phyloP scores from a whole-genome alignment of 2,888 invertebrate species.

The Papilio gigon region DNA sequence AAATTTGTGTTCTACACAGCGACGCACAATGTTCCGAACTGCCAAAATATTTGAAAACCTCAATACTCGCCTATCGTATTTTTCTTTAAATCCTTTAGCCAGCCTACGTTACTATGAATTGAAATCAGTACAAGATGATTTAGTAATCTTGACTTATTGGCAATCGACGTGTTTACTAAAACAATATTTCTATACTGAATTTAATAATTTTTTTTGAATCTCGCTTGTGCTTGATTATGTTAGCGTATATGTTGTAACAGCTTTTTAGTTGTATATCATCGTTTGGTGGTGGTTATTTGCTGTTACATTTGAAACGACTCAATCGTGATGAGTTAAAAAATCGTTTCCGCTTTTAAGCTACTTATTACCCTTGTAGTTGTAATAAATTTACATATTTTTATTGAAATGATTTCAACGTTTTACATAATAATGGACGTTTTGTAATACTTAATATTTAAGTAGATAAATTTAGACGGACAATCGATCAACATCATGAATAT shows the following conservation, averaged over 20 bases:
- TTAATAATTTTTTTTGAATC: neutral
- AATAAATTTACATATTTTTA: too few species aligned
- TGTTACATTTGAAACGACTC: neutral
- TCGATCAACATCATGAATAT: too few species aligned
- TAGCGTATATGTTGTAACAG: slow-evolving; percentile 9
- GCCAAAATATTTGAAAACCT: too few species aligned
- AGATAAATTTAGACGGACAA: too few species aligned
- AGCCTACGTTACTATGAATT: neutral
- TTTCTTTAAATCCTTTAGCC: too few species aligned
- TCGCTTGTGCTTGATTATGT: slow-evolving; percentile 42
- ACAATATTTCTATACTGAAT: neutral
- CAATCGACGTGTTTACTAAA: neutral
- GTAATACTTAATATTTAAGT: neutral
- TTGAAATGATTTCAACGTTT: too few species aligned
- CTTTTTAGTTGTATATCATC: neutral
- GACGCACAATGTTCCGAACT: too few species aligned
- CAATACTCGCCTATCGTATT: too few species aligned
- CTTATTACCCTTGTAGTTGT: neutral
- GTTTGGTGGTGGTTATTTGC: slow-evolving; percentile 15
- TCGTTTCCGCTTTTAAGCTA: neutral
- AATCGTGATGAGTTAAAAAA: neutral
- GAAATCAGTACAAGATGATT: neutral
- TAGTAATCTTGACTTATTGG: neutral
- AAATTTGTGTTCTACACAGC: too few species aligned
- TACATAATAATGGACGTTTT: neutral